phyloP scores from a whole-genome alignment of 2,797 vertebrate species.

The Liasis olivaceus region DNA sequence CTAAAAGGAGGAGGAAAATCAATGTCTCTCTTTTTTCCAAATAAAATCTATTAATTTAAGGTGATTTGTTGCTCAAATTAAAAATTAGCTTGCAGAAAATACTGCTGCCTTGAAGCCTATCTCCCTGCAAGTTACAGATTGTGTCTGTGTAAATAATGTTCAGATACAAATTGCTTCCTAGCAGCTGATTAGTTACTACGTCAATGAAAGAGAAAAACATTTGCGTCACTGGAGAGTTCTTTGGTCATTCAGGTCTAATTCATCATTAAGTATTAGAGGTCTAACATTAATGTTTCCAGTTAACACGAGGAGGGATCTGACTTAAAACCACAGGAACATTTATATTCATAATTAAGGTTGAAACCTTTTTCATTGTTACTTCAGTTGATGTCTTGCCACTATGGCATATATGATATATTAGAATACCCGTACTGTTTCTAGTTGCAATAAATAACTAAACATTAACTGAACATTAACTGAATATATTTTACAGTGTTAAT shows the following conservation, averaged over 20 bases:
- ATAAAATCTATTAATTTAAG: conserved; percentile 29
- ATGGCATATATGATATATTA: not conserved
- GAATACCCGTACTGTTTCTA: not conserved
- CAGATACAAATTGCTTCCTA: conserved; percentile 18
- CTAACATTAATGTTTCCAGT: conserved; percentile 36
- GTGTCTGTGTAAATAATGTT: not conserved
- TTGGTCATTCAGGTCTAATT: conserved; percentile 47
- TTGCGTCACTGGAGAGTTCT: conserved; percentile 32
- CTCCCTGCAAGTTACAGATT: conserved; percentile 11
- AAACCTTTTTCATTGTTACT: conserved; percentile 30
- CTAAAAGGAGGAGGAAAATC: not conserved
- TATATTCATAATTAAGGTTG: conserved; percentile 43
- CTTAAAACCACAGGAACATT: conserved; percentile 41
- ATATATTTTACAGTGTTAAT: conserved; percentile 21
- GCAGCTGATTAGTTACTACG: conserved; percentile 4
- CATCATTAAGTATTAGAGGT: conserved; percentile 22
- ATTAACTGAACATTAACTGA: conserved; percentile 13
- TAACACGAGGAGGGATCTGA: conserved; percentile 10
- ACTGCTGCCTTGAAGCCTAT: conserved; percentile 22
- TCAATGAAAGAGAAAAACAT: conserved; percentile 4
- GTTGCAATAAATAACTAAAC: conserved; percentile 37
- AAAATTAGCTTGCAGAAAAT: conserved; percentile 35
- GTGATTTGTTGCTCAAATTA: conserved; percentile 20
- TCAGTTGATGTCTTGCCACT: not conserved
- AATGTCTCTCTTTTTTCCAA: conserved; percentile 4